Evolutionary conservation across 2,113 vertebrate genomes (phyloP).

Genomic region (Thymallus thymallus): DNA sequence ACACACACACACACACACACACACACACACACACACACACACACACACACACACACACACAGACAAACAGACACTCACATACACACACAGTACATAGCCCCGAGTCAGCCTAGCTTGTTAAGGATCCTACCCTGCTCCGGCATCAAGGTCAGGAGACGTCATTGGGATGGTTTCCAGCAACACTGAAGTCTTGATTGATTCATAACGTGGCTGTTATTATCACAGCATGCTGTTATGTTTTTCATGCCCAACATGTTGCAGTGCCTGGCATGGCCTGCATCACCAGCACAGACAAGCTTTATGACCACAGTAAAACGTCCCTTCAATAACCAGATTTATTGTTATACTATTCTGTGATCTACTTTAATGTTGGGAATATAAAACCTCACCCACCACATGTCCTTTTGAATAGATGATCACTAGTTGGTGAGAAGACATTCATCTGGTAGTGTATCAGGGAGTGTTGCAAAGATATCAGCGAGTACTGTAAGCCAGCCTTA

Average conservation of each 20-base stretch:
- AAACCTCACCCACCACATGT: background rate
- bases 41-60: no score
- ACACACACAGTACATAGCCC: constrained; percentile 7
- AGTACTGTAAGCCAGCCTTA: no score
- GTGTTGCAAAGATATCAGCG: no score
- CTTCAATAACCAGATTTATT: background rate
- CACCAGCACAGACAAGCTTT: constrained; percentile 5
- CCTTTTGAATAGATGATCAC: no score
- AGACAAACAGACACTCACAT: no score
- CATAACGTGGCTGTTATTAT: constrained; percentile 11
- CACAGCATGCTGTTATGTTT: constrained; percentile 13
- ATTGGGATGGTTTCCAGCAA: constrained; percentile 27
- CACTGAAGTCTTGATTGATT: constrained; percentile 30
- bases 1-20: no score
- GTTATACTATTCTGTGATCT: background rate
- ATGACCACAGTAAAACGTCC: no score
- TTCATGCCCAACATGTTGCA: constrained; percentile 15
- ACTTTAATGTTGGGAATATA: no score
- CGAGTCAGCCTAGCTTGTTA: constrained; percentile 11
- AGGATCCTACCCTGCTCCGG: background rate
- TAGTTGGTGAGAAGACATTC: no score
- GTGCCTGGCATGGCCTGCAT: background rate
- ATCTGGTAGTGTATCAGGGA: no score
- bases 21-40: no score
- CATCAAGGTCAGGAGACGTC: constrained; percentile 25